Conservation (phyloP, 1,140 invertebrate species). For the Mactra quadrangularis region DNA sequence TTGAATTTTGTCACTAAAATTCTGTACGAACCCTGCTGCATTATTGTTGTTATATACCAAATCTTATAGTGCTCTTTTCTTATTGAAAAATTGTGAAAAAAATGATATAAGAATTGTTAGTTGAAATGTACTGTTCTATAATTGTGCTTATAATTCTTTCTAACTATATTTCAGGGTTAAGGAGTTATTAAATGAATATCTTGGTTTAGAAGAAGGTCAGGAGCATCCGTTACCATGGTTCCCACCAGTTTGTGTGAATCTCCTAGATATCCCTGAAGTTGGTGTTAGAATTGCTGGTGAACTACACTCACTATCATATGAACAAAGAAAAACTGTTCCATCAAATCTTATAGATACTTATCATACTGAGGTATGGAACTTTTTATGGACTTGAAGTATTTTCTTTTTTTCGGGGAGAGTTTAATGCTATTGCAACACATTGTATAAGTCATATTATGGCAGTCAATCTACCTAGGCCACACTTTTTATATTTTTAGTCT, state of each 20-base stretch:
- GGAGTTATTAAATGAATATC: slow-evolving; percentile 85
- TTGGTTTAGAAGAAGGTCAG: slow-evolving; percentile 86
- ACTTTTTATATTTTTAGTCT: too few species aligned
- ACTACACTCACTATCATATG: slow-evolving; percentile 80
- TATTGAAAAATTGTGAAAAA: neutral
- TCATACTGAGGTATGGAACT: slow-evolving; percentile 77
- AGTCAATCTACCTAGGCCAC: too few species aligned
- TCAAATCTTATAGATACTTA: slow-evolving; percentile 81
- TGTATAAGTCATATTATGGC: too few species aligned
- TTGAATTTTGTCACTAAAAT: too few species aligned
- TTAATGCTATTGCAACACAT: too few species aligned
- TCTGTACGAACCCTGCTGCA: too few species aligned
- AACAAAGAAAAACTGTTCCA: slow-evolving; percentile 81
- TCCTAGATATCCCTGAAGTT: slow-evolving; percentile 80
- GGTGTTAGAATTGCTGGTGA: slow-evolving; percentile 80
- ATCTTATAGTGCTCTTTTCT: neutral
- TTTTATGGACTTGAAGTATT: neutral
- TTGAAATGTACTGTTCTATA: too few species aligned
- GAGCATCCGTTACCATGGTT: slow-evolving; percentile 91
- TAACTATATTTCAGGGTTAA: slow-evolving; percentile 83
- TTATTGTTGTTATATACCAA: too few species aligned
- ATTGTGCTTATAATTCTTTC: too few species aligned
- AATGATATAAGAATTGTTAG: neutral
- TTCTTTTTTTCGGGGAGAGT: neutral
- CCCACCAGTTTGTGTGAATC: slow-evolving; percentile 87